These are phyloP conservation scores for Hecatera dysodea DNA, from an alignment of 2,888 invertebrate species.

Conservation along the genomic window DNA sequence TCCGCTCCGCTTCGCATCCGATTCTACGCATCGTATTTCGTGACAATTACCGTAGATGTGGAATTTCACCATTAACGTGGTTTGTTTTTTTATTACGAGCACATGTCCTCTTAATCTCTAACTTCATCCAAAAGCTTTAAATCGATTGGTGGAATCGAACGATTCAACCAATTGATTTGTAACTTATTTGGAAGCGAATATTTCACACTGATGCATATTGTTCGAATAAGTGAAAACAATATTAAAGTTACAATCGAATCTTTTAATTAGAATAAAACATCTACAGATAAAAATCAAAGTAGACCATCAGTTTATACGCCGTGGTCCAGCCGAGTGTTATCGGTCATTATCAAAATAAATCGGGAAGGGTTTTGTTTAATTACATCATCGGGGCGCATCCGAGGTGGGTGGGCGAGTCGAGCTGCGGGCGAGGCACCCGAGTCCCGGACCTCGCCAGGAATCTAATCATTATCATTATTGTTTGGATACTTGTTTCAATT, in stretches of 20 bases:
- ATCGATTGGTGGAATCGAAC: too few species aligned
- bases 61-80: constrained; percentile 42
- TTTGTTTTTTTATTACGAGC: constrained; percentile 31
- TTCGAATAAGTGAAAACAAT: constrained; percentile 8
- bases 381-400: constrained; percentile 76
- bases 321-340: constrained; percentile 73
- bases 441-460: constrained; percentile 71
- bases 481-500: constrained; percentile 75
- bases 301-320: constrained; percentile 70
- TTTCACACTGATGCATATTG: background rate
- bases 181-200: background rate
- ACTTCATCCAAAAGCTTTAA: background rate
- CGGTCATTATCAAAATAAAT: constrained; percentile 80
- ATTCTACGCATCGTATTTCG: constrained; percentile 76
- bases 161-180: too few species aligned
- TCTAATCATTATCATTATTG: constrained; percentile 79
- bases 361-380: constrained; percentile 79
- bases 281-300: constrained; percentile 61
- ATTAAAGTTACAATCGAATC: background rate
- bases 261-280: constrained; percentile 13
- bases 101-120: constrained; percentile 3
- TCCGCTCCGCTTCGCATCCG: constrained; percentile 68
- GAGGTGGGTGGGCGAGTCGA: constrained; percentile 79
- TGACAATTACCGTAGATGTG: constrained; percentile 65
- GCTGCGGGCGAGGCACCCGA: constrained; percentile 68